Evolutionary conservation across 2,113 vertebrate genomes (phyloP), one percentile per base, ranked within the genome.

Genomic region (Carassius auratus): DNA sequence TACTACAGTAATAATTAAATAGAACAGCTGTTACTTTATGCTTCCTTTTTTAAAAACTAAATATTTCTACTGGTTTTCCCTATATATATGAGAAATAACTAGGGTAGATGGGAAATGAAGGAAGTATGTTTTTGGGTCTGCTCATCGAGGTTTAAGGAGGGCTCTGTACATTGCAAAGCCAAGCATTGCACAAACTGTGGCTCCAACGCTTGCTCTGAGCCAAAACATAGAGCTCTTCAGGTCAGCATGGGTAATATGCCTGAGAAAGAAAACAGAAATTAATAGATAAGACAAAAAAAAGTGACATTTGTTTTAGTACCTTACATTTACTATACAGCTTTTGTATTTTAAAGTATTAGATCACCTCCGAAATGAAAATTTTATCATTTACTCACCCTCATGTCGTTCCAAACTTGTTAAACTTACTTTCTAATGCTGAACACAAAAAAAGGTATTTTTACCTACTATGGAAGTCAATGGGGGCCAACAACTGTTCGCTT

Each of bases 151-250:
- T 91, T 96, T 97, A 89, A 97, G 88, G 87, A 99, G 94, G 36
- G 96, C 95, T 95, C 95, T 96, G 95, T 98, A 98, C 96, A 99
- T 96, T 84, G 97, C 96, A 71, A 99, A 96, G 81, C 98, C 98
- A 94, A 99, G 90, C 90, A 98, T 95, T 9, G 97, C 96, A 89
- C 97, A 97, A 88, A 98, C 93, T 0, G 97, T 96, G 92, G 97
- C 97, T 88, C 98, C 98, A 86, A 98, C 96, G 87, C 98, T 98
- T 36, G 96, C 95, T 91, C 95, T 95, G 91, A 99, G 95, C 97
- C 98, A 99, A 93, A 99, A 97, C 0, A 96, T 96, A 4, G 97
- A 97, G 89, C 95, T 97, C 93, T 96, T 97, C 93, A 98, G 94
- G 92, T 99, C 97, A 0, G 96, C 95, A 93, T 97, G 96, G 71